Evolutionary conservation across 2,113 vertebrate species (phyloP).

Genomic region (Clinocottus analis): DNA sequence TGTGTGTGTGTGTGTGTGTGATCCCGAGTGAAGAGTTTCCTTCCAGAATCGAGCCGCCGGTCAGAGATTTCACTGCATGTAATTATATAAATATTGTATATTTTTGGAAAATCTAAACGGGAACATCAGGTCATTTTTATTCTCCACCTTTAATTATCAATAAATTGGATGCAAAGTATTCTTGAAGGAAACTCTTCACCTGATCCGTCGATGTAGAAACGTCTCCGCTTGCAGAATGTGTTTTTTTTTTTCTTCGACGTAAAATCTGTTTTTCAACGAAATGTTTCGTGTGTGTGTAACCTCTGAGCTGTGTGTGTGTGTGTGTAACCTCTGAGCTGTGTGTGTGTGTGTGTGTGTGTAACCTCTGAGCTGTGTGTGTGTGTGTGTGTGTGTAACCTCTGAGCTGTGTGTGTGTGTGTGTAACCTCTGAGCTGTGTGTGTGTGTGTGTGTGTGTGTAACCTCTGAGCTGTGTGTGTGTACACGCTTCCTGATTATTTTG

Average conservation of each 20-base stretch:
- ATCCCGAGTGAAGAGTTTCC: constrained; percentile 31
- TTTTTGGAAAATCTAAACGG: constrained; percentile 47
- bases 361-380: too few species aligned
- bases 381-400: too few species aligned
- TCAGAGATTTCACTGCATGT: constrained; percentile 35
- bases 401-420: too few species aligned
- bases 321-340: too few species aligned
- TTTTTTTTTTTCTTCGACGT: neutral
- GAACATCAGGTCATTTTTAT: constrained; percentile 45
- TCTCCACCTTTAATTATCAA: constrained; percentile 18
- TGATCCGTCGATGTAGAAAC: neutral
- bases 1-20: constrained; percentile 4
- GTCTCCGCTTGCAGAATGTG: neutral
- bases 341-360: too few species aligned
- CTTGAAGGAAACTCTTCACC: constrained; percentile 40
- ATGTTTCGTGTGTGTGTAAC: constrained; percentile 5
- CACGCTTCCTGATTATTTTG: constrained; percentile 35
- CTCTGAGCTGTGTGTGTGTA: constrained; percentile 17
- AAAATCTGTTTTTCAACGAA: constrained; percentile 19
- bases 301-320: constrained; percentile 15
- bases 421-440: too few species aligned
- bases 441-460: constrained; percentile 12
- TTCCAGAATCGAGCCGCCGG: constrained; percentile 1
- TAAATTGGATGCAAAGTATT: constrained; percentile 27
- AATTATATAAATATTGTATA: constrained; percentile 51